Percentiles rank a stretch among this genome's conserved stretches.
Evolutionary conservation across 2,888 invertebrate genomes (phyloP).

Genomic region (Zygogramma bicolorata): DNA sequence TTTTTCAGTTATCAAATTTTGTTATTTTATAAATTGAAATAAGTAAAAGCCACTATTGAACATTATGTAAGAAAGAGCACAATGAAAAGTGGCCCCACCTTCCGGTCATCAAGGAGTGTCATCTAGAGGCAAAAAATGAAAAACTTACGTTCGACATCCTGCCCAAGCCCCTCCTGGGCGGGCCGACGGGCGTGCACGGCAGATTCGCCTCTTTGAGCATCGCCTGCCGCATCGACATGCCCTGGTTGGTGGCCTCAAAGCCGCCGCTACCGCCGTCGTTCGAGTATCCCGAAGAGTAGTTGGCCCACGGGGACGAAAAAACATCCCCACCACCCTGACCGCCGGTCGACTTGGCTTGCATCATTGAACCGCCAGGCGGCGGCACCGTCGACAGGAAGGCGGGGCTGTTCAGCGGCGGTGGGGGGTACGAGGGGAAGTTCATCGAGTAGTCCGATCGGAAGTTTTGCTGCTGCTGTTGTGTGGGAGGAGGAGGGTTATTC

Average conservation of each 20-base stretch:
- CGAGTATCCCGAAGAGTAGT: conserved; percentile 34
- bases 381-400: conserved; percentile 24
- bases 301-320: conserved; percentile 56
- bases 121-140: background rate
- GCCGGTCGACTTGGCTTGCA: conserved; percentile 25
- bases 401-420: conserved; percentile 22
- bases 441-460: conserved; percentile 30
- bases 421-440: conserved; percentile 29
- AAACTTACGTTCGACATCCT: conserved; percentile 42
- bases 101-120: too few relatives aligned
- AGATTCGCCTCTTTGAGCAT: conserved; percentile 64
- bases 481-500: conserved; percentile 32
- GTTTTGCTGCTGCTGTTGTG: conserved; percentile 34
- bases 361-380: conserved; percentile 21
- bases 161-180: conserved; percentile 29
- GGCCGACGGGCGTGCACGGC: conserved; percentile 41
- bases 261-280: conserved; percentile 24
- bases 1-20: too few relatives aligned
- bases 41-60: too few relatives aligned
- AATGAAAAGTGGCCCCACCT: too few relatives aligned
- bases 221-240: conserved; percentile 63
- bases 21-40: too few relatives aligned
- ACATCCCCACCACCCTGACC: conserved; percentile 48
- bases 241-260: conserved; percentile 34
- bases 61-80: too few relatives aligned